Base-by-base conservation (phyloP, 2,888 invertebrate species). In the Phalangium opilio region DNA sequence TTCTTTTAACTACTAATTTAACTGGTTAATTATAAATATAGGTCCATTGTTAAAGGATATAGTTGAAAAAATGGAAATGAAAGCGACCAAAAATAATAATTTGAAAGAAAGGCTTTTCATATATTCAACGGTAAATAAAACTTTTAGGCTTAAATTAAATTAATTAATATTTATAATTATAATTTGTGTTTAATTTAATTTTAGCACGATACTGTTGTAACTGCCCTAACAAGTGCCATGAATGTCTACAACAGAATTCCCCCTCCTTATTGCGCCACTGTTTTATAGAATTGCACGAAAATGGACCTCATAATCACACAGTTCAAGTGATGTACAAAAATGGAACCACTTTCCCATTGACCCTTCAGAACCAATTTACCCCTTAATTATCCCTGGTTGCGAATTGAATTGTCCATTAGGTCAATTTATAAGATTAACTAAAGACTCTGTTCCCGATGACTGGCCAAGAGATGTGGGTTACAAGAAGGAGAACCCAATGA, bases 291-390 rank as follows among this genome's bases (percentile, higher is more conserved):
- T 18, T 38, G 3, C 38, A 38, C 38, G 18, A 18, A 38, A 38
- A 38, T 10, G 38, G 38, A 38, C 14, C 10, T 10, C 38, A 14
- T 14, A 38, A 38, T 14, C 38, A 38, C n/a, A 3, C 14, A 10
- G 18, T 38, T 10, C 15, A 14, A 10, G 38, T 38, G 15, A 3
- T 78, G 0, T 91, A 83, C 63, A 82, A 83, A 0, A 82, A 70
- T 14, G 27, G 27, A 27, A 27, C 27, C 4, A 27, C 27, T 4
- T 27, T 27, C 27, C 27, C 8, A 27, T 27, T 27, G 89, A 90
- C 67, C 83, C 84, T 38, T 17, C 15, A 15, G 18, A 15, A 17
- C 15, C 15, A 3, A 10, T 14, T 3, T 38, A 38, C 14, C 38
- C n/a, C 18, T 38, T 38, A 2, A 14, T 18, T 3, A 15, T 38